A percentile compares a stretch with the other conserved stretches of the same genome.
Evolutionary conservation across 2,888 invertebrate species (phyloP).

Genomic region (Dascillus cervinus): DNA sequence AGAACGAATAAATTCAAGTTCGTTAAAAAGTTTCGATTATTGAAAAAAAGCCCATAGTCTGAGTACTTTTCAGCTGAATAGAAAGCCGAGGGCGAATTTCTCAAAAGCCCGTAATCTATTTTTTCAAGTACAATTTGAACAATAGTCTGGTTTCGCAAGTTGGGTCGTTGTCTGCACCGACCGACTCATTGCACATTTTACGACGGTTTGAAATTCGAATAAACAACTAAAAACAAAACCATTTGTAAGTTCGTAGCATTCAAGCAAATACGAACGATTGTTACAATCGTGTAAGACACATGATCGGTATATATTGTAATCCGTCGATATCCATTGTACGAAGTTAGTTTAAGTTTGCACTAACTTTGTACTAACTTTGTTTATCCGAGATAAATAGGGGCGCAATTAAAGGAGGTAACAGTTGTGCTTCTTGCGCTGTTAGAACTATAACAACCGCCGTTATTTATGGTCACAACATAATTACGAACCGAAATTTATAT

Average conservation of each 20-base stretch:
- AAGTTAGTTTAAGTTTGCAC: slow-evolving; percentile 13
- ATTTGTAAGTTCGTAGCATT: not conserved
- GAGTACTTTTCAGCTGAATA: too few relatives aligned
- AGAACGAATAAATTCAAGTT: too few relatives aligned
- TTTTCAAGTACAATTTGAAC: slow-evolving; percentile 1
- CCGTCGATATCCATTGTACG: slow-evolving; percentile 18
- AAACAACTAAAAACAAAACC: not conserved
- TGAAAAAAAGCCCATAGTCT: too few relatives aligned
- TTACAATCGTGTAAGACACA: not conserved
- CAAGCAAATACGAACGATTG: not conserved
- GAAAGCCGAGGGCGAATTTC: too few relatives aligned
- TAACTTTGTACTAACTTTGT: slow-evolving; percentile 17
- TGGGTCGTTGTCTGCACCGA: not conserved
- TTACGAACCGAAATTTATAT: slow-evolving; percentile 36
- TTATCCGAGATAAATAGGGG: slow-evolving; percentile 25
- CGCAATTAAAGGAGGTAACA: slow-evolving; percentile 33
- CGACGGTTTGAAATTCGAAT: not conserved
- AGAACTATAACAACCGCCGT: slow-evolving; percentile 30
- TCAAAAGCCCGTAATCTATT: too few relatives aligned
- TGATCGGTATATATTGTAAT: slow-evolving; percentile 1
- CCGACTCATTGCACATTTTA: not conserved
- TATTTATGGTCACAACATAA: slow-evolving; percentile 36
- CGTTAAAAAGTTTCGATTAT: too few relatives aligned
- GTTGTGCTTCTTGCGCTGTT: slow-evolving; percentile 28
- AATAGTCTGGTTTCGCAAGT: too few relatives aligned